Percentiles rank a stretch among this genome's conserved stretches.
Conservation (phyloP, 2,888 invertebrate species). For the Synergus japonicus region DNA sequence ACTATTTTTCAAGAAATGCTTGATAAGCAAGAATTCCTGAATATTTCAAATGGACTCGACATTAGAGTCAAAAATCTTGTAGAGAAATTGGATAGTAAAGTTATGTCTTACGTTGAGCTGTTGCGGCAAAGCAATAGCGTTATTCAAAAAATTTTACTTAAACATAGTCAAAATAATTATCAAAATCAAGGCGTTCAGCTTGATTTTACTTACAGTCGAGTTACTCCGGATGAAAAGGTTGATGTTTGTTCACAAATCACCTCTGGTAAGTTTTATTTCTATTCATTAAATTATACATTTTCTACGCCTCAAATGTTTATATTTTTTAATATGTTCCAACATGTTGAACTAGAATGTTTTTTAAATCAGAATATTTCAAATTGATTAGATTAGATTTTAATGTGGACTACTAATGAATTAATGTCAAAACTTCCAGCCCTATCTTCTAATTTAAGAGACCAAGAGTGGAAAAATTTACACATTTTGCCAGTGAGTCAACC, state of each 20-base stretch:
- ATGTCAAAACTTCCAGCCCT: slow-evolving; percentile 58
- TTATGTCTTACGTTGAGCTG: slow-evolving; percentile 64
- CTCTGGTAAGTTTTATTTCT: slow-evolving; percentile 60
- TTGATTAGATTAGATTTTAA: neutral
- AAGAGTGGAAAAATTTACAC: slow-evolving; percentile 73
- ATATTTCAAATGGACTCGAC: slow-evolving; percentile 62
- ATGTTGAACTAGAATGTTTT: neutral
- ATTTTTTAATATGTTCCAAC: neutral
- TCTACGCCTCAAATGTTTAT: no score
- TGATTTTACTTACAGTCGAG: slow-evolving; percentile 54
- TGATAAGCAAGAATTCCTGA: slow-evolving; percentile 68
- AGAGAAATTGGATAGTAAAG: slow-evolving; percentile 68
- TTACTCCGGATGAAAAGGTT: slow-evolving; percentile 30
- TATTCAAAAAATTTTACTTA: slow-evolving; percentile 65
- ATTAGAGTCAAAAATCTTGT: slow-evolving; percentile 62
- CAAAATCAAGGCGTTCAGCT: slow-evolving; percentile 51
- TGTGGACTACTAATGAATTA: neutral
- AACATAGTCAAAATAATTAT: slow-evolving; percentile 59
- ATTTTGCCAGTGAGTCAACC: slow-evolving; percentile 70
- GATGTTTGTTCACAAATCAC: slow-evolving; percentile 70
- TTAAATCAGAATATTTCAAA: neutral
- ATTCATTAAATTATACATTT: neutral
- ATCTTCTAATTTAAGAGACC: slow-evolving; percentile 62
- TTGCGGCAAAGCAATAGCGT: slow-evolving; percentile 65
- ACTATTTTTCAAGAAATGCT: slow-evolving; percentile 70